Conservation (phyloP, 2,113 vertebrate species). For the Dolichotis patagonum region DNA sequence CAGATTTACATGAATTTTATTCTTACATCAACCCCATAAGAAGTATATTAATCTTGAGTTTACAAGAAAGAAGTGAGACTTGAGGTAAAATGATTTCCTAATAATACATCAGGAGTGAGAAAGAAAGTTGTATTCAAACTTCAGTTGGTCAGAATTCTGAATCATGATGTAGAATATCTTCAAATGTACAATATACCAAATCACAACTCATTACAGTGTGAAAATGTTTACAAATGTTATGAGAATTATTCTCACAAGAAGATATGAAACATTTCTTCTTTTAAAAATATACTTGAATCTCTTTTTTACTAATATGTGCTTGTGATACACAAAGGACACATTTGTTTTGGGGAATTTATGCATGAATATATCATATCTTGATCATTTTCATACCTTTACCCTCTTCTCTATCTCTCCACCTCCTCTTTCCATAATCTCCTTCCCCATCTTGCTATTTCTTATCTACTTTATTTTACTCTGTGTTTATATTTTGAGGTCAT, state of each 20-base stretch:
- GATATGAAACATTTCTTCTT: not conserved
- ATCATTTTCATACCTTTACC: not conserved
- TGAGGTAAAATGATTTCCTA: not conserved
- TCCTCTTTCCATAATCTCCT: not conserved
- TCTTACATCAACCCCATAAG: not conserved
- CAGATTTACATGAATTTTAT: not conserved
- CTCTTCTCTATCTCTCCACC: not conserved
- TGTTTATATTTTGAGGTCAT: not conserved
- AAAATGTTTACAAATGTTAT: not conserved
- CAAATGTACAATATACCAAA: not conserved
- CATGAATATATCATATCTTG: not conserved
- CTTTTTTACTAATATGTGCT: not conserved
- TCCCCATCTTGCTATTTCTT: not conserved
- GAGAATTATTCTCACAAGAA: not conserved
- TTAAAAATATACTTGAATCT: not conserved
- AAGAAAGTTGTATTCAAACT: not conserved
- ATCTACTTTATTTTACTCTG: not conserved
- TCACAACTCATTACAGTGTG: not conserved
- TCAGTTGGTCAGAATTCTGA: not conserved
- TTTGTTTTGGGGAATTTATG: not conserved
- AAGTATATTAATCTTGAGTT: not conserved
- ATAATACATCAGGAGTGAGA: not conserved
- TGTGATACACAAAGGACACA: not conserved
- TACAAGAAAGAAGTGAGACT: not conserved
- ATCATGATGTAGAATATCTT: not conserved